Conservation (phyloP, 2,888 invertebrate genomes). For the Theodoxus fluviatilis region DNA sequence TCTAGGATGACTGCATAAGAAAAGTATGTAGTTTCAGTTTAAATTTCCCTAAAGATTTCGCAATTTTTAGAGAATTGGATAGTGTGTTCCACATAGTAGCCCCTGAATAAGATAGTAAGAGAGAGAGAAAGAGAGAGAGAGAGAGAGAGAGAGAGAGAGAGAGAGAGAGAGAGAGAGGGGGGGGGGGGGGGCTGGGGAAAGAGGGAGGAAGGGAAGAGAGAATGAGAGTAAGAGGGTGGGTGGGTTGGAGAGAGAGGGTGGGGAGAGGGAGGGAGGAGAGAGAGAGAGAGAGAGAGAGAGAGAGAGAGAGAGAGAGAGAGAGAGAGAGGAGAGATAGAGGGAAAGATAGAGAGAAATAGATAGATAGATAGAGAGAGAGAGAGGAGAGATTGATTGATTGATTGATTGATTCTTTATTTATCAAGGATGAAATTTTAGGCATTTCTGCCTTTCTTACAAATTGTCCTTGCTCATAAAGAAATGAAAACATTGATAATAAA, state of each 20-base stretch:
- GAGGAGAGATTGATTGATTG: neutral
- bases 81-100: neutral
- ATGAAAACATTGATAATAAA: too few species aligned
- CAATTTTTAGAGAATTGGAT: too few species aligned
- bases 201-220: neutral
- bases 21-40: too few species aligned
- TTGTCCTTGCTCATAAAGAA: too few species aligned
- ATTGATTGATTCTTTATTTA: neutral
- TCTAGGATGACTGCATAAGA: too few species aligned
- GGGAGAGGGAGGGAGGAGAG: neutral
- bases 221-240: neutral
- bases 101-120: neutral
- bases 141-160: slow-evolving; percentile 20
- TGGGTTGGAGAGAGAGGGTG: slow-evolving; percentile 4
- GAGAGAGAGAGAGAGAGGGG: slow-evolving; percentile 14
- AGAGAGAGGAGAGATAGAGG: neutral
- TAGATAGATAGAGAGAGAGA: neutral
- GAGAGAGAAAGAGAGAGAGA: neutral
- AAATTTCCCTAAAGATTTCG: too few species aligned
- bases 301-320: neutral
- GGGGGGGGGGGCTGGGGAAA: neutral
- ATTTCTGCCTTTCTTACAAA: too few species aligned
- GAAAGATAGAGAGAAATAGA: neutral
- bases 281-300: neutral
- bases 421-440: too few species aligned